Conservation (phyloP, 2,797 vertebrate species). For the Lithobates sylvaticus region DNA sequence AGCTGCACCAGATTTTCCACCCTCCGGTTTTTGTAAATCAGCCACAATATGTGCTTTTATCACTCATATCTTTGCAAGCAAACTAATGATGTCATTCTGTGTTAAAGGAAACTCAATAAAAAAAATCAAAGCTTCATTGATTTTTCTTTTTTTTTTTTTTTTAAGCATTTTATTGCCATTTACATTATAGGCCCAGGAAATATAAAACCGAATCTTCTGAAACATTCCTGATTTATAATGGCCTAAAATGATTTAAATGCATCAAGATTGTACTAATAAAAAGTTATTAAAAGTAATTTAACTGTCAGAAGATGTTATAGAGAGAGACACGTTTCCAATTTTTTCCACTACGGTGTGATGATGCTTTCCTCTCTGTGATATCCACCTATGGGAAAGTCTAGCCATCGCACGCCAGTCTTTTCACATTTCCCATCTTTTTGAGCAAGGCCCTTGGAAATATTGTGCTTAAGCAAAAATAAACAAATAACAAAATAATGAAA, state of each 20-base stretch:
- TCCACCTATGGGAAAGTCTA: neutral
- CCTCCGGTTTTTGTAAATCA: no score
- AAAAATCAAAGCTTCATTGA: constrained; percentile 29
- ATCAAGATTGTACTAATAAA: neutral
- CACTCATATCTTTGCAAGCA: neutral
- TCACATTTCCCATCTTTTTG: no score
- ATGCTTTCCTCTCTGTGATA: no score
- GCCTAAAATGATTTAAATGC: constrained; percentile 1
- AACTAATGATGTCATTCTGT: constrained; percentile 25
- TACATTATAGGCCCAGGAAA: constrained; percentile 29
- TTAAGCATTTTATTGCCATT: constrained; percentile 18
- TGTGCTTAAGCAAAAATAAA: no score
- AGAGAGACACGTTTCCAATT: neutral
- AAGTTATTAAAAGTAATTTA: neutral
- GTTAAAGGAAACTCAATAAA: constrained; percentile 27
- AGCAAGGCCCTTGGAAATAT: no score
- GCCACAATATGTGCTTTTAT: neutral
- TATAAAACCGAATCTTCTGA: neutral
- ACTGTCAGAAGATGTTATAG: neutral
- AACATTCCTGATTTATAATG: constrained; percentile 2
- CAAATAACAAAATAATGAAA: no score
- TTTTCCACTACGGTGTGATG: neutral
- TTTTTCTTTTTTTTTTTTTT: constrained; percentile 16
- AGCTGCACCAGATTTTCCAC: no score
- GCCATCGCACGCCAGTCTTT: no score